These are phyloP conservation scores for Dendrocincla tyrannina DNA, from an alignment of 2,797 vertebrate species.

Conservation along the genomic window DNA sequence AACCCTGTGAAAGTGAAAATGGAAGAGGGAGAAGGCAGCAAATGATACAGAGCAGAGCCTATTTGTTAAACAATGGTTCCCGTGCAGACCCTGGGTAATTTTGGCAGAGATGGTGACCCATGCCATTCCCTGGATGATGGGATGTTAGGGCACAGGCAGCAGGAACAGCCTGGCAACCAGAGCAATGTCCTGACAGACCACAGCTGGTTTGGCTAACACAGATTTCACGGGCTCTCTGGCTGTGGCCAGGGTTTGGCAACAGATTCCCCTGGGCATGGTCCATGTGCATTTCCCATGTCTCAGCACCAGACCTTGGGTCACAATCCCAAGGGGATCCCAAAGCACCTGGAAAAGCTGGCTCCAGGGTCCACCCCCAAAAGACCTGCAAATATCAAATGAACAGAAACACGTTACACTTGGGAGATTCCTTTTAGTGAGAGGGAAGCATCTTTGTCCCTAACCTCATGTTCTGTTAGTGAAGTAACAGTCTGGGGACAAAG, in stretches of 20 bases:
- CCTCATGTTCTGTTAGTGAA: neutral
- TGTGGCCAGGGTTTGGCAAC: neutral
- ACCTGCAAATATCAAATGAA: neutral
- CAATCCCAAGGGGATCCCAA: neutral
- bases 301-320: neutral
- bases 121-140: fast-evolving
- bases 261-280: no score
- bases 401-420: fast-evolving
- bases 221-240: neutral
- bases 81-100: fast-evolving
- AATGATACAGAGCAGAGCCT: neutral
- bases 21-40: neutral
- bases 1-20: neutral
- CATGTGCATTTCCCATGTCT: neutral
- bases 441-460: neutral
- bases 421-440: neutral
- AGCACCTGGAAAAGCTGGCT: fast-evolving
- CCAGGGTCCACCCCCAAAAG: neutral
- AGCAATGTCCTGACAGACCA: neutral
- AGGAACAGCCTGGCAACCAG: neutral
- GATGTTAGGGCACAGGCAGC: neutral
- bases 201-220: neutral
- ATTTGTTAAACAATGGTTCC: neutral
- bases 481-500: neutral
- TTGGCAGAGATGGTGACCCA: neutral